phyloP scores from a whole-genome alignment of 2,888 invertebrate genomes.

The Xylota sylvarum region DNA sequence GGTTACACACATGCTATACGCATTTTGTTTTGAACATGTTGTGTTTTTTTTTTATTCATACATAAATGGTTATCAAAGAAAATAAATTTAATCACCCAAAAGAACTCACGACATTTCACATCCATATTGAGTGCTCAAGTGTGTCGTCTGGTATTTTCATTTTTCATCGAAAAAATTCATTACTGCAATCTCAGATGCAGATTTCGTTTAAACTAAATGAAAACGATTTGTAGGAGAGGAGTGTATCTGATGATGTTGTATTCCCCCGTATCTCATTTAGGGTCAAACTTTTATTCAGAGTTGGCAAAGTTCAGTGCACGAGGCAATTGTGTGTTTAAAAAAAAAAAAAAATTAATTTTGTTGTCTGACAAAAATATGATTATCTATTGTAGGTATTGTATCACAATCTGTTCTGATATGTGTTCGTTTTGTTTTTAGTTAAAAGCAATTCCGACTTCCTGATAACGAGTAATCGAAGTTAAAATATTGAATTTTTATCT shows the following conservation, averaged over 20 bases:
- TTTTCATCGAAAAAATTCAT: background rate
- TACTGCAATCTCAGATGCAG: slow-evolving; percentile 1
- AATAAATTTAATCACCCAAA: background rate
- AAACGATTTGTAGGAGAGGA: background rate
- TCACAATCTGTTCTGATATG: background rate
- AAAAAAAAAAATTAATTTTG: background rate
- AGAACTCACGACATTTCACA: background rate
- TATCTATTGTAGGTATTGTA: background rate
- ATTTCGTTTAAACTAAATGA: slow-evolving; percentile 5
- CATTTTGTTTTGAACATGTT: slow-evolving; percentile 18
- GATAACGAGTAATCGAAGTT: background rate
- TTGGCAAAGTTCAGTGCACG: slow-evolving; percentile 20
- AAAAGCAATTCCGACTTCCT: background rate
- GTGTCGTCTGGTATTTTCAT: background rate
- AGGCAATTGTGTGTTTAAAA: slow-evolving; percentile 1
- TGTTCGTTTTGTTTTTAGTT: background rate
- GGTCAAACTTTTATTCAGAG: slow-evolving; percentile 5
- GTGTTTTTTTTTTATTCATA: background rate
- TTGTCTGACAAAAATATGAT: background rate
- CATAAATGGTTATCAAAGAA: slow-evolving; percentile 8
- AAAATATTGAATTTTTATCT: background rate
- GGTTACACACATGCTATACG: slow-evolving; percentile 12
- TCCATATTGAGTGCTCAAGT: background rate
- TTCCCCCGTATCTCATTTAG: background rate
- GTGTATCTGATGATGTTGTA: background rate